Conservation (phyloP, 1,140 invertebrate genomes). For the Armadillidium nasatum region DNA sequence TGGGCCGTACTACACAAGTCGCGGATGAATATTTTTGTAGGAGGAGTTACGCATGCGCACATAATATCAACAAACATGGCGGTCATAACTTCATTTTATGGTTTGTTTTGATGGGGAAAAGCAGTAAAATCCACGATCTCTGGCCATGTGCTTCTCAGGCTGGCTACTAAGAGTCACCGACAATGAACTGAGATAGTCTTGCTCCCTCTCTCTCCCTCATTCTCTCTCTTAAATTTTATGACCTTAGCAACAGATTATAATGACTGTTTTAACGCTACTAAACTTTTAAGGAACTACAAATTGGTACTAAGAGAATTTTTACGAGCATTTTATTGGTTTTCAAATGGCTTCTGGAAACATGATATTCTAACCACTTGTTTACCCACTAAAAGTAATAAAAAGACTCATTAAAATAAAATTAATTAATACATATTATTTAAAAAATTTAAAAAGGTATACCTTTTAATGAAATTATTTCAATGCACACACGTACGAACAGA, state of each 20-base stretch:
- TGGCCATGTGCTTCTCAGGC: slow-evolving; percentile 41
- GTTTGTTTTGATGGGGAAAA: slow-evolving; percentile 46
- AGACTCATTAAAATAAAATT: not conserved
- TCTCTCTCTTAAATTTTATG: not conserved
- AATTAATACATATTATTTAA: not conserved
- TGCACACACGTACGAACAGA: no score
- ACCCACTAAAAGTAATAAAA: not conserved
- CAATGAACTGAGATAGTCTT: slow-evolving; percentile 1
- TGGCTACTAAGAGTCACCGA: slow-evolving; percentile 24
- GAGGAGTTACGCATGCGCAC: slow-evolving; percentile 39
- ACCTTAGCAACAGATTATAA: slow-evolving; percentile 13
- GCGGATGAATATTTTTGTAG: slow-evolving; percentile 38
- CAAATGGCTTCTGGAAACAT: slow-evolving; percentile 1
- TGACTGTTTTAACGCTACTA: slow-evolving; percentile 10
- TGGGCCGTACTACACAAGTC: slow-evolving; percentile 7
- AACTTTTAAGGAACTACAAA: slow-evolving; percentile 8
- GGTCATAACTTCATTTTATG: slow-evolving; percentile 46
- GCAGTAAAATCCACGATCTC: slow-evolving; percentile 40
- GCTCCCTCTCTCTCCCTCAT: not conserved
- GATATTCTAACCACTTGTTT: slow-evolving; percentile 1
- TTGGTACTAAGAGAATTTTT: slow-evolving; percentile 13
- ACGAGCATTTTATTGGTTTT: slow-evolving; percentile 4
- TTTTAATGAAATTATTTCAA: no score
- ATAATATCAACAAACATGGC: slow-evolving; percentile 40
- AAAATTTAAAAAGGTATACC: no score